These are phyloP conservation scores for Drosophila mettleri DNA, from an alignment of 2,888 invertebrate species.

Conservation along the genomic window DNA sequence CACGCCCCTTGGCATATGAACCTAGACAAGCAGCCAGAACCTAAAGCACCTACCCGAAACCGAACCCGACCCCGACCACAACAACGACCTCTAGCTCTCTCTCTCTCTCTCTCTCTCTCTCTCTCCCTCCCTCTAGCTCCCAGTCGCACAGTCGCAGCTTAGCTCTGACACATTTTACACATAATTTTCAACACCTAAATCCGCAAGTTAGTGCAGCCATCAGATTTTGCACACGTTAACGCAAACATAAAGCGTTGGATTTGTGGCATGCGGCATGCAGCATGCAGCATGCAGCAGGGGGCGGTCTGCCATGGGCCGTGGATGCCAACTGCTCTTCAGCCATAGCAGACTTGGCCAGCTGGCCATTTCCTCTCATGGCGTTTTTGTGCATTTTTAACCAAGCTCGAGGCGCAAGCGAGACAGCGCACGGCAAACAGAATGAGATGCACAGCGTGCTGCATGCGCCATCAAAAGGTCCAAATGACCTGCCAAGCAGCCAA, in stretches of 20 bases:
- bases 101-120: too few species aligned
- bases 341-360: conserved; percentile 14
- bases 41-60: conserved; percentile 4
- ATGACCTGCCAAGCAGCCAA: background rate
- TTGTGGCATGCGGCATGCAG: conserved; percentile 56
- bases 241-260: conserved; percentile 77
- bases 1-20: conserved; percentile 35
- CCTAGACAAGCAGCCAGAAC: conserved; percentile 14
- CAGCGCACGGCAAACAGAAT: conserved; percentile 12
- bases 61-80: conserved; percentile 1
- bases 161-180: conserved; percentile 79
- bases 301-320: background rate
- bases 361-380: conserved; percentile 23
- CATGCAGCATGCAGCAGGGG: background rate
- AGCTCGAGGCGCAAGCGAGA: conserved; percentile 2
- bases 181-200: conserved; percentile 81
- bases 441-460: conserved; percentile 34
- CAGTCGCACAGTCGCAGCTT: conserved; percentile 55
- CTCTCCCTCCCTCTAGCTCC: conserved; percentile 4
- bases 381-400: conserved; percentile 44
- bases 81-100: conserved; percentile 1
- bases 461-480: conserved; percentile 32
- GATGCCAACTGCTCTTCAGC: conserved; percentile 11
- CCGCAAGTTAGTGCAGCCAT: conserved; percentile 78
- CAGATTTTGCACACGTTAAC: conserved; percentile 79